Evolutionary conservation across 2,113 vertebrate genomes (phyloP), one percentile per base, ranked within the genome.

Genomic region (Lampris megalopsis): DNA sequence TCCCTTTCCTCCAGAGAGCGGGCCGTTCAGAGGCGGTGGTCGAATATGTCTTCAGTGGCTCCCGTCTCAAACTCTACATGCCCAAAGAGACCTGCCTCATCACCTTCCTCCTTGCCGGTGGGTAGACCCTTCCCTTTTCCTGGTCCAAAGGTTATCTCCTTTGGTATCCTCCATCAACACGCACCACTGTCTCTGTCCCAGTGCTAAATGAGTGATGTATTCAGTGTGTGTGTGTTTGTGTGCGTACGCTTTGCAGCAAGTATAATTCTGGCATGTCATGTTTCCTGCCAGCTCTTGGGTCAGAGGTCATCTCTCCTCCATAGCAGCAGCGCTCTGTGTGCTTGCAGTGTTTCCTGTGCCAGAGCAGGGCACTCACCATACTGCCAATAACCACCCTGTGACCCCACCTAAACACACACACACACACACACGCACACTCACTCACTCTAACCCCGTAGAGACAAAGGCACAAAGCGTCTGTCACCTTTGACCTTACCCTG

Each of bases 11-110:
- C 76, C 98, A 99, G 91, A 94, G 98, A 1, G 97, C 98, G 0
- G 98, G 97, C 5, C 96, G 97, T 38, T 98, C 97, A 1, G 98
- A 99, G 89, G 97, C 98, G 0, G 96, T 99, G 88, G 97, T 99
- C 35, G 98, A 99, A 9, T 98, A 98, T 0, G 97, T 99, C 75
- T 99, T 99, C 94, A 99, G 98, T 0, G 98, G 97, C 38, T 99
- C 98, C 60, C 95, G 98, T 35, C 95, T 99, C 58, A 99, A 99
- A 86, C 94, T 99, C 47, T 99, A 98, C 93, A 94, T 99, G 96
- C 98, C 98, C 73, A 99, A 99, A 95, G 98, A 99, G 73, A 99
- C 97, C 69, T 99, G 97, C 88, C 96, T 99, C 77, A 98, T 99
- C 93, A 99, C 98, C 60, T 99, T 99, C 94, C 93, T 99, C 57